Base-by-base conservation (phyloP, 2,888 invertebrate genomes). In the Bombyx huttoni region DNA sequence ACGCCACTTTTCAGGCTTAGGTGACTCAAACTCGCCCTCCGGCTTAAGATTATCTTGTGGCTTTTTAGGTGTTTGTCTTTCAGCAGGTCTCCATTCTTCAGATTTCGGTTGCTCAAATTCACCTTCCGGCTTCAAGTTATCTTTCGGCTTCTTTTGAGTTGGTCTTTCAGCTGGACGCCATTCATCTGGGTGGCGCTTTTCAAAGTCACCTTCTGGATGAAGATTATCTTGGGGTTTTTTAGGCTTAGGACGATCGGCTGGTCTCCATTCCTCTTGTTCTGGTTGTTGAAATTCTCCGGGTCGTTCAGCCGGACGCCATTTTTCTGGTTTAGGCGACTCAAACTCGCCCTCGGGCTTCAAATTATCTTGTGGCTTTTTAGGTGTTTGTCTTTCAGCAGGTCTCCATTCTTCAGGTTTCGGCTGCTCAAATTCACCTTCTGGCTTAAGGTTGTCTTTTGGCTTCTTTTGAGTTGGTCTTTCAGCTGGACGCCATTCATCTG, bases 331-430 rank as follows among this genome's bases (percentile, higher is more conserved):
- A 14, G 76, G 83, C 34, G 71, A 60, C 49, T 79, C 78, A 48
- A 80, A 79, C 10, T 90, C 89, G 1, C 91, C 91, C 68, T 92
- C 91, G 0, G 90, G 88, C 48, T 75, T 75, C 0, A 92, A 63
- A 60, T 91, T 92, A 55, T 72, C 72, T 46, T 61, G 47, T 0
- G 70, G 72, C 55, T 64, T 70, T 61, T 59, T 63, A 58, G 48
- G 51, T 13, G 52, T 53, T 10, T 7, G 62, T 3, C 59, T 68
- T 14, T 77, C 75, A 1, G 79, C 69, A 6, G 68, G 75, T 0
- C 58, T 64, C 74, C 75, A 75, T 47, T 63, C 54, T 0, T 86
- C 79, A 12, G 75, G 74, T 49, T 69, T 60, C 0, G 75, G 78
- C 51, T 70, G 60, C 45, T 60, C 60, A 33, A 92, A 91, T 13